Evolutionary conservation across 2,888 invertebrate genomes (phyloP), one percentile per base, ranked within the genome.

Genomic region (Leptopilina drosophilae): DNA sequence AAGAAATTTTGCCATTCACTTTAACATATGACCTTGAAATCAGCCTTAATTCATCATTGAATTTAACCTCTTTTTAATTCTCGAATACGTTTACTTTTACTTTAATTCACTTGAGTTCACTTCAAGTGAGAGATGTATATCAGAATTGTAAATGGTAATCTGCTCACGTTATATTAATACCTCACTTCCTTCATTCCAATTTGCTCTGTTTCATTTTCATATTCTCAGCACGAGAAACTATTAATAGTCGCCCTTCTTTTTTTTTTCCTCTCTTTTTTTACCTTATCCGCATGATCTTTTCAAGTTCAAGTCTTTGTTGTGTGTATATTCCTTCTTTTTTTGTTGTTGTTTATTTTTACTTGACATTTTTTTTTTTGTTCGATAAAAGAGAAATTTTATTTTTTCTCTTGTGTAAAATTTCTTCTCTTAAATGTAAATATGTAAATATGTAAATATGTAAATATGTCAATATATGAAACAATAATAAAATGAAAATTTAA

Each of bases 211-310:
- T 62, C 15, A 62, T 62, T 62, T 62, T 62, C 62, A 62, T 42
- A 14, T 33, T 46, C 40, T 66, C 66, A n/a, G n/a, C 66, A 42
- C 46, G 46, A 66, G 33, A 66, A 33, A 66, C 40, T 20, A 67
- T 42, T 46, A 42, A 49, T 49, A 49, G 49, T 49, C 46, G 46
- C 26, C 65, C 46, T n/a, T 14, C 46, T 15, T 26, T 77, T 49
- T 53, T 77, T 77, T 80, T 20, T 0, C 20, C 20, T 80, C 80
- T 80, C 8, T 42, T 42, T 42, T 42, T 42, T 8, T 8, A 82
- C 62, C 62, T 62, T 62, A 62, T 62, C 62, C 15, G 7, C 62
- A 62, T 82, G 77, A 82, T 82, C 62, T 62, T 49, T 62, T 62
- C 62, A 62, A 62, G 62, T 62, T 15, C 62, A 62, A 62, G 15